phyloP scores from a whole-genome alignment of 2,113 vertebrate genomes.

The Rissa tridactyla region DNA sequence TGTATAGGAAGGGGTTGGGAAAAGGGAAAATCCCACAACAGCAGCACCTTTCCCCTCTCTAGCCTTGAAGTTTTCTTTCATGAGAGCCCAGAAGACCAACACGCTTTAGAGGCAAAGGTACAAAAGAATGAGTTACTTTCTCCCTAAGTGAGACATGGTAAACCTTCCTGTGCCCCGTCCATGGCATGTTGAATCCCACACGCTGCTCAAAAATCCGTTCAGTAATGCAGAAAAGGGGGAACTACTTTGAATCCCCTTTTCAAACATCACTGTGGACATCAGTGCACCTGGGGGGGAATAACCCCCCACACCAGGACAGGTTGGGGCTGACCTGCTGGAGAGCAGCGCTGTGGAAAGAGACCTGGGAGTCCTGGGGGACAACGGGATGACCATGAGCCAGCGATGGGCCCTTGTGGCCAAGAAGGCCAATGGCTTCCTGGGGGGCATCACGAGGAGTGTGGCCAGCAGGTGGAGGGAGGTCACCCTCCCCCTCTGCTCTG shows the following conservation, averaged over 20 bases:
- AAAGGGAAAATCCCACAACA: neutral
- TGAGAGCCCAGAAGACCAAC: neutral
- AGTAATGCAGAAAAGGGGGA: neutral
- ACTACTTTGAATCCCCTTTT: neutral
- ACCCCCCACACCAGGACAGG: no score
- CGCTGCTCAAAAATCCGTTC: neutral
- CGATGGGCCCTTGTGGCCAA: no score
- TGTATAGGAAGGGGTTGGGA: no score
- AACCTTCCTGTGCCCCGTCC: neutral
- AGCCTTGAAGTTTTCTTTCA: neutral
- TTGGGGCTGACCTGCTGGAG: no score
- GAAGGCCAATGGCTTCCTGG: no score
- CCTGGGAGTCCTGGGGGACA: no score
- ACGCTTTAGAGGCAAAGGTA: neutral
- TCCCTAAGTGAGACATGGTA: neutral
- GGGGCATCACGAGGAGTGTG: no score
- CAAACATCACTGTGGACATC: neutral
- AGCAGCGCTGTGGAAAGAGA: no score
- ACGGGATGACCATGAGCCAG: no score
- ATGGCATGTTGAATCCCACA: neutral
- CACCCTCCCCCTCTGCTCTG: no score
- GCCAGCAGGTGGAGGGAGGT: no score
- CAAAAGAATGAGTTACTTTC: neutral
- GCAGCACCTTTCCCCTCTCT: neutral
- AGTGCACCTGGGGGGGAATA: no score